Base-by-base conservation (phyloP, 2,888 invertebrate genomes). In the Troides helena region DNA sequence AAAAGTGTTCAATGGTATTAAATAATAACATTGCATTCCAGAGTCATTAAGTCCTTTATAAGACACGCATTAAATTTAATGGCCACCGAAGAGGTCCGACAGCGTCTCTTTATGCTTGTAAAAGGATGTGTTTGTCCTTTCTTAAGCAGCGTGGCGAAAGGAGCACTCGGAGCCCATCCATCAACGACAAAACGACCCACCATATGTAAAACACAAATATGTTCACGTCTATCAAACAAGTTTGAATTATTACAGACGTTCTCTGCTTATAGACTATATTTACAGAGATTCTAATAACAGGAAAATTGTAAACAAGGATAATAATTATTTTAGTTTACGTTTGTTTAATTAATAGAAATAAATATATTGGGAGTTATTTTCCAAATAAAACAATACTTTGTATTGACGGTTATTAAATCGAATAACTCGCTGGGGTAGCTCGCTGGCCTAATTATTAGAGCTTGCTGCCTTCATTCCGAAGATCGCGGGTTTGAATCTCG, bases 161-260 rank as follows among this genome's bases (percentile, higher is more conserved):
- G 69, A 69, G 71, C 71, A 72, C 71, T 59, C 67, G 70, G 69
- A 10, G 75, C 68, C 67, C 77, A 81, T 81, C 78, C 78, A 82
- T 81, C 81, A 83, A 77, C 74, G 74, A 76, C 75, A 74, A 70
- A 74, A 74, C 76, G 76, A 78, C 74, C 78, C 77, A 56, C 43
- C 62, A 62, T 46, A 46, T 57, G 67, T 62, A 62, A 68, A 62
- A 43, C 57, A 18, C 36, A 39, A 43, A 39, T 62, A 46, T 23
- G 8, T 46, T 62, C 43, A 25, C 30, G 64, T 68, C 63, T 64
- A 68, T 68, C 63, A 68, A 30, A 39, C 1, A 36, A 46, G 36
- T n/a, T 62, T 10, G 39, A 63, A 39, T 64, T 64, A 68, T 58
- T 64, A 46, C 21, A 63, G 63, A 59, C 50, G 50, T 63, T 58